phyloP scores from a whole-genome alignment of 2,113 vertebrate species.

The Miniopterus natalensis region DNA sequence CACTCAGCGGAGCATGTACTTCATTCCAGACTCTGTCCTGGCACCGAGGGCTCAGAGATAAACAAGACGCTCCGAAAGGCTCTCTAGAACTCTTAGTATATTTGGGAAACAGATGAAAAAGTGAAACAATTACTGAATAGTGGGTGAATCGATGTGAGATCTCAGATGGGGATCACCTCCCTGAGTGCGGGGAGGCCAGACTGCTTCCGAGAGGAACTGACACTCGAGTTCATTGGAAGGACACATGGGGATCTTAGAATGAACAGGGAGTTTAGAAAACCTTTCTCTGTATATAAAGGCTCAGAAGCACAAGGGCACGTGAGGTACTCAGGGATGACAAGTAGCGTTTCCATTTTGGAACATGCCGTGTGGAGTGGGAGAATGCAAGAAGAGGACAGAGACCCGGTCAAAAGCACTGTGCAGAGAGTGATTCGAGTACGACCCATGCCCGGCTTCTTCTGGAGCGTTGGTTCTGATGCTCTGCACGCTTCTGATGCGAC shows the following conservation, averaged over 20 bases:
- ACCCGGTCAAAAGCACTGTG: background rate
- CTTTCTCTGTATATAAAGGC: background rate
- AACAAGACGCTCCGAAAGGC: background rate
- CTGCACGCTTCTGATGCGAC: background rate
- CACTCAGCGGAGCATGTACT: background rate
- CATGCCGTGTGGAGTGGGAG: background rate
- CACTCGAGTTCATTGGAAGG: background rate
- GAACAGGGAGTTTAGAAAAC: background rate
- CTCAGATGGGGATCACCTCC: background rate
- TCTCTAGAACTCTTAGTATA: background rate
- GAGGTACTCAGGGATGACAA: background rate
- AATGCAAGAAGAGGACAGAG: background rate
- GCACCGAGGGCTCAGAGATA: background rate
- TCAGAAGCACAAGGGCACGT: background rate
- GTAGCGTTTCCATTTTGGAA: background rate
- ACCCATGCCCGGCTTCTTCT: background rate
- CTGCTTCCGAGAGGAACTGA: background rate
- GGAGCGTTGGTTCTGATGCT: background rate
- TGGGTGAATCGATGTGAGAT: background rate
- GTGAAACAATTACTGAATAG: background rate
- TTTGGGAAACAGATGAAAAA: background rate
- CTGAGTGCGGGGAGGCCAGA: background rate
- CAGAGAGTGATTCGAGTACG: background rate
- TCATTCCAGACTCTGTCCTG: background rate
- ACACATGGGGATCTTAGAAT: background rate